These are phyloP conservation scores for Botrylloides violaceus DNA, from an alignment of 23 tunicate species.

Conservation along the genomic window DNA sequence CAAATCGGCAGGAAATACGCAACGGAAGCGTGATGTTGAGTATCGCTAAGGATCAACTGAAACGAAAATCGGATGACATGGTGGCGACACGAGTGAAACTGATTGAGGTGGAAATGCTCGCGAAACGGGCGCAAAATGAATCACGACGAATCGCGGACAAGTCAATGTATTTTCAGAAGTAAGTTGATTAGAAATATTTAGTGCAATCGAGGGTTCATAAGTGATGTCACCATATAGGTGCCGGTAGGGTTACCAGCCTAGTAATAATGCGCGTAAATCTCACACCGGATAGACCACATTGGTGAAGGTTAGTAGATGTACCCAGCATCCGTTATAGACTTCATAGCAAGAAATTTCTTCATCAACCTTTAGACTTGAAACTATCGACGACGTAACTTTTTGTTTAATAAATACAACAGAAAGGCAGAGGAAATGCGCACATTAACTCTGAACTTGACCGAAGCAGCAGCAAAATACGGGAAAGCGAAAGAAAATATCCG, in stretches of 20 bases:
- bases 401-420: too few relatives aligned
- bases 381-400: too few relatives aligned
- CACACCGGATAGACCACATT: too few relatives aligned
- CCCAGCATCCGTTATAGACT: too few relatives aligned
- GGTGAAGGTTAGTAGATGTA: too few relatives aligned
- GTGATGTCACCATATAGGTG: too few relatives aligned
- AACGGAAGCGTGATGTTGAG: neutral
- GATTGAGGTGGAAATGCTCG: neutral
- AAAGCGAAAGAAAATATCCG: slow-evolving; percentile 26
- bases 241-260: too few relatives aligned
- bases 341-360: too few relatives aligned
- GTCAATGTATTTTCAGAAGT: slow-evolving; percentile 14
- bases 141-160: neutral
- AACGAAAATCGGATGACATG: slow-evolving; percentile 2
- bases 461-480: slow-evolving; percentile 52
- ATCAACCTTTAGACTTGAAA: too few relatives aligned
- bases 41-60: neutral
- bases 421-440: slow-evolving; percentile 24
- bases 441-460: slow-evolving; percentile 51
- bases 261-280: too few relatives aligned
- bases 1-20: neutral
- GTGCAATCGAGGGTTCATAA: too few relatives aligned
- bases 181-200: too few relatives aligned
- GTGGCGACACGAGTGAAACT: neutral
- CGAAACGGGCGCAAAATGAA: slow-evolving; percentile 1